A percentile compares a stretch with the other conserved stretches of the same genome.
phyloP scores from a whole-genome alignment of 2,113 vertebrate species.

The Mungos mungo region DNA sequence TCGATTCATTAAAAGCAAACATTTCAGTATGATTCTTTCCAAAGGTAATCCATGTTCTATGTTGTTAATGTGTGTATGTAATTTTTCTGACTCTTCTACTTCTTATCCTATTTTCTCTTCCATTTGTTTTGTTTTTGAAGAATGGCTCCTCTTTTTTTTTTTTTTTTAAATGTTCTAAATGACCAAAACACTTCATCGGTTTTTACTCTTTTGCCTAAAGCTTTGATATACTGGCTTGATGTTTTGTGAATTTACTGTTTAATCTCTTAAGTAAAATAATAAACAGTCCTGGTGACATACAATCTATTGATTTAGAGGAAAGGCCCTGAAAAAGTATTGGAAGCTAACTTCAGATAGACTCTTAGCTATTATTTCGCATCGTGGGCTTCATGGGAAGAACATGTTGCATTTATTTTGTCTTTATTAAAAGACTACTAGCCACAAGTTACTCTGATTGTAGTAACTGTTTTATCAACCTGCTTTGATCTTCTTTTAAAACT shows the following conservation, averaged over 20 bases:
- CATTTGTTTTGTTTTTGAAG: slow-evolving; percentile 78
- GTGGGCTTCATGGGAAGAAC: slow-evolving; percentile 71
- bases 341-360: slow-evolving; percentile 44
- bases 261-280: slow-evolving; percentile 67
- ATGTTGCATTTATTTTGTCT: slow-evolving; percentile 75
- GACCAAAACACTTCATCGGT: slow-evolving; percentile 67
- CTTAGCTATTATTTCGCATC: slow-evolving; percentile 59
- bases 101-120: slow-evolving; percentile 65
- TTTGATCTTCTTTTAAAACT: slow-evolving; percentile 69
- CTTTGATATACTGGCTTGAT: slow-evolving; percentile 61
- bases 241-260: slow-evolving; percentile 61
- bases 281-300: slow-evolving; percentile 57
- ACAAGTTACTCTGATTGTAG: slow-evolving; percentile 62
- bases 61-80: slow-evolving; percentile 82
- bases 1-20: slow-evolving; percentile 80
- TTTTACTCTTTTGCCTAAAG: slow-evolving; percentile 65
- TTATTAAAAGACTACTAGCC: slow-evolving; percentile 75
- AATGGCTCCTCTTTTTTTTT: slow-evolving; percentile 62
- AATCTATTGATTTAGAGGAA: slow-evolving; percentile 58
- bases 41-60: slow-evolving; percentile 81
- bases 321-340: slow-evolving; percentile 46
- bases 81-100: slow-evolving; percentile 75
- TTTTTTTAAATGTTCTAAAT: slow-evolving; percentile 60
- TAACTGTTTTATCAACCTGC: slow-evolving; percentile 52
- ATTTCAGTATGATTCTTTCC: slow-evolving; percentile 82